Conservation (phyloP, 2,113 vertebrate genomes). For the Clarias magur region DNA sequence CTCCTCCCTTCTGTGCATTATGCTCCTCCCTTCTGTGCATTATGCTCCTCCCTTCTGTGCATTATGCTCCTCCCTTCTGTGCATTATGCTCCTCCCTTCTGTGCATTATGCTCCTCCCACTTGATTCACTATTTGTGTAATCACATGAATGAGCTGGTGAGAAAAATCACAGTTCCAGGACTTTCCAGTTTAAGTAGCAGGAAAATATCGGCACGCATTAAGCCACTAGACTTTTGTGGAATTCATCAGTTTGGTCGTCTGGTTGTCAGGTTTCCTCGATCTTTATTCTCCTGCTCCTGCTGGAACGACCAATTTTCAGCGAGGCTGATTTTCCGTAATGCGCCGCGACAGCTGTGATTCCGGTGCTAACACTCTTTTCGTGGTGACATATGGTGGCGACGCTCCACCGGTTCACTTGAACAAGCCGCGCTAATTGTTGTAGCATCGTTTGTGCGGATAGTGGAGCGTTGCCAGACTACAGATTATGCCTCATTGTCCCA, state of each 20-base stretch:
- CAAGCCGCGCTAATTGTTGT: conserved; percentile 49
- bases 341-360: conserved; percentile 36
- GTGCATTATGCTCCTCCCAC: neutral
- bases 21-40: neutral
- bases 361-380: conserved; percentile 29
- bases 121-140: neutral
- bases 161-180: neutral
- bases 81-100: neutral
- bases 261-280: conserved; percentile 4
- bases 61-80: too few relatives aligned
- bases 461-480: conserved; percentile 39
- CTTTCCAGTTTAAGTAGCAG: neutral
- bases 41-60: too few relatives aligned
- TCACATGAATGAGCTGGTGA: neutral
- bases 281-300: conserved; percentile 28
- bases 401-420: conserved; percentile 49
- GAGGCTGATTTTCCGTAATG: conserved; percentile 16
- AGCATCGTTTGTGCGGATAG: conserved; percentile 41
- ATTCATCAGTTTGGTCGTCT: neutral
- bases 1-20: neutral
- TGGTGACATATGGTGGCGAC: conserved; percentile 45
- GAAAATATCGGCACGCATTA: neutral
- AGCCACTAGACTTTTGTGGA: neutral
- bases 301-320: conserved; percentile 26
- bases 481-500: conserved; percentile 47